Conservation (phyloP, 2,797 vertebrate genomes). For the Lepilemur septentrionalis region DNA sequence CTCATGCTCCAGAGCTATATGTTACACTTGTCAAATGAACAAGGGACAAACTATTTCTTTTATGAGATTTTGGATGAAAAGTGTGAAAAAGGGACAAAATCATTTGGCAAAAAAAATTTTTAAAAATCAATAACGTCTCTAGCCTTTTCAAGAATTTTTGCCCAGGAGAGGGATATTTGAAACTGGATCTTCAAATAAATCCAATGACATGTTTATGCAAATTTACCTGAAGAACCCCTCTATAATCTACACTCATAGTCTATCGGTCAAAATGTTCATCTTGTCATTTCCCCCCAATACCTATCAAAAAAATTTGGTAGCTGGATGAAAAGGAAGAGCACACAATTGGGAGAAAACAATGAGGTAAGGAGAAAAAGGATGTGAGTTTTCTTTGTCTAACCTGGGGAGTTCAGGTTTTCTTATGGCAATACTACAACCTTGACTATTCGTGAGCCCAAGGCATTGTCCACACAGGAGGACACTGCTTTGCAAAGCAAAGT, state of each 20-base stretch:
- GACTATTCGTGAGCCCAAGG: background rate
- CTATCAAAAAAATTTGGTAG: background rate
- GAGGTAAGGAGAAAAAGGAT: background rate
- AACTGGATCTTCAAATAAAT: conserved; percentile 17
- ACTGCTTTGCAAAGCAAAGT: background rate
- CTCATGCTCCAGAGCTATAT: background rate
- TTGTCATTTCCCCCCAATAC: background rate
- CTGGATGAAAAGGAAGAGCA: background rate
- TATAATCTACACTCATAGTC: background rate
- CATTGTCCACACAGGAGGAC: background rate
- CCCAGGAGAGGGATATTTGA: background rate
- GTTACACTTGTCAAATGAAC: background rate
- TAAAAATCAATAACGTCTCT: background rate
- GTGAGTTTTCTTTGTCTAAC: background rate
- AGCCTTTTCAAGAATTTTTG: background rate
- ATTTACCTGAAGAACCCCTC: background rate
- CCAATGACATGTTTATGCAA: background rate
- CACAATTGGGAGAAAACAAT: background rate
- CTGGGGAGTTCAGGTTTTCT: background rate
- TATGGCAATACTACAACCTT: background rate
- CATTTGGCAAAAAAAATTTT: background rate
- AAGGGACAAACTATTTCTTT: background rate
- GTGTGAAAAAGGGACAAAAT: conserved; percentile 37
- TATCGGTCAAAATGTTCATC: background rate
- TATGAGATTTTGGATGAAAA: background rate